These are phyloP conservation scores for Drosophila leontia DNA, from an alignment of 1,140 invertebrate species.

Conservation along the genomic window DNA sequence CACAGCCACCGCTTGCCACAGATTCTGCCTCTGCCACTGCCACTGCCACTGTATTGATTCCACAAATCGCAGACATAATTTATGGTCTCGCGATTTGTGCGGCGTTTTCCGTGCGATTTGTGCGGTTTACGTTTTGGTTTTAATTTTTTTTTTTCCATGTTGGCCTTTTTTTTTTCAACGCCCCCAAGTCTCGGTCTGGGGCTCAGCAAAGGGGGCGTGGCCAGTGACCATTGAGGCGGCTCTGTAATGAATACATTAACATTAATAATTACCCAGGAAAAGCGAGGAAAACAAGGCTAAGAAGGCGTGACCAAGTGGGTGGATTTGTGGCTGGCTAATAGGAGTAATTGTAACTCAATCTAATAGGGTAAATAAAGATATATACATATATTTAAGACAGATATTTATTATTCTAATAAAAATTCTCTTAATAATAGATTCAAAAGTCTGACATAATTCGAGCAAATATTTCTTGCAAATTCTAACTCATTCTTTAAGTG, in stretches of 20 bases:
- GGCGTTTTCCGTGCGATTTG: constrained; percentile 47
- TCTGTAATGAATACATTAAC: constrained; percentile 82
- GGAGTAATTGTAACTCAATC: not conserved
- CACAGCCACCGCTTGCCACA: constrained; percentile 15
- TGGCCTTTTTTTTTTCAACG: constrained; percentile 32
- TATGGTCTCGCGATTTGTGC: constrained; percentile 53
- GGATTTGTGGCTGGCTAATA: constrained; percentile 15
- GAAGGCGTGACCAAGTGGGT: constrained; percentile 9
- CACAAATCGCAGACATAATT: constrained; percentile 66
- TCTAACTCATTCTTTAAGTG: too few species aligned
- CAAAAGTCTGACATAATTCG: too few species aligned
- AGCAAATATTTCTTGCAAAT: too few species aligned
- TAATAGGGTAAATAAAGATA: not conserved
- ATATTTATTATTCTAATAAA: too few species aligned
- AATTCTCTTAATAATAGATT: too few species aligned
- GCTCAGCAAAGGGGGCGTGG: constrained; percentile 7
- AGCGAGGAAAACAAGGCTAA: not conserved
- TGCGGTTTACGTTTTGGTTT: constrained; percentile 29
- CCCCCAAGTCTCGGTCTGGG: constrained; percentile 6
- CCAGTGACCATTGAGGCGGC: constrained; percentile 17
- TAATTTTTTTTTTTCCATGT: not conserved
- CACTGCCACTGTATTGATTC: constrained; percentile 61
- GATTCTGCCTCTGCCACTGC: constrained; percentile 2
- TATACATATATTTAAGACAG: too few species aligned
- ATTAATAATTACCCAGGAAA: constrained; percentile 67